phyloP scores from a whole-genome alignment of 2,113 vertebrate species.

The Phaethornis superciliosus region DNA sequence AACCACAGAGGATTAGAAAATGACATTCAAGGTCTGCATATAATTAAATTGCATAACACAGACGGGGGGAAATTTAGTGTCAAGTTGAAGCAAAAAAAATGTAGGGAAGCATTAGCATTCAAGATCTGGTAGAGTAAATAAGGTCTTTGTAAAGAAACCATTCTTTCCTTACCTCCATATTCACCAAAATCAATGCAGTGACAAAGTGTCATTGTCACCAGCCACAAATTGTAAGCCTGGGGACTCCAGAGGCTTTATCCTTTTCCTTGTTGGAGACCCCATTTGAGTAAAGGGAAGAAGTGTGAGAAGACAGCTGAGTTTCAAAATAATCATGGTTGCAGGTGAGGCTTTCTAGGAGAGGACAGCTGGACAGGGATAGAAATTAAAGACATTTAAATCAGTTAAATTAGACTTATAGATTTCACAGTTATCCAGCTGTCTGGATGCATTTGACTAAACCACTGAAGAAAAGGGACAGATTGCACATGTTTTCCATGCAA shows the following conservation, averaged over 20 bases:
- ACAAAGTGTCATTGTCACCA: neutral
- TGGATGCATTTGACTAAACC: neutral
- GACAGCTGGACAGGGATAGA: neutral
- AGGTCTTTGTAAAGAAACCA: neutral
- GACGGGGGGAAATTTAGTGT: neutral
- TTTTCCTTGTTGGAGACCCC: neutral
- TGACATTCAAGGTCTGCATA: constrained; percentile 63
- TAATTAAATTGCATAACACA: constrained; percentile 68
- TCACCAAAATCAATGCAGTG: neutral
- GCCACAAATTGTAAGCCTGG: neutral
- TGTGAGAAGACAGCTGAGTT: neutral
- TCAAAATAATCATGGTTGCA: neutral
- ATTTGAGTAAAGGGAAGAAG: no score
- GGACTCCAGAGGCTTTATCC: neutral
- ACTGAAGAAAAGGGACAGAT: neutral
- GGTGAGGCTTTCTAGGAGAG: neutral
- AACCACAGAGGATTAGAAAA: constrained; percentile 74
- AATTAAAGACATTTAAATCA: neutral
- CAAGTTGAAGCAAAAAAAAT: constrained; percentile 32
- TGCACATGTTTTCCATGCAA: accelerated
- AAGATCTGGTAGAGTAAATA: constrained; percentile 49
- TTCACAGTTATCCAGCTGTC: neutral
- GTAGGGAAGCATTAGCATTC: neutral
- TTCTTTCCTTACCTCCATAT: neutral
- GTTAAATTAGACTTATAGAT: neutral